phyloP scores from a whole-genome alignment of 2,888 invertebrate genomes.

The Conistra vaccinii region DNA sequence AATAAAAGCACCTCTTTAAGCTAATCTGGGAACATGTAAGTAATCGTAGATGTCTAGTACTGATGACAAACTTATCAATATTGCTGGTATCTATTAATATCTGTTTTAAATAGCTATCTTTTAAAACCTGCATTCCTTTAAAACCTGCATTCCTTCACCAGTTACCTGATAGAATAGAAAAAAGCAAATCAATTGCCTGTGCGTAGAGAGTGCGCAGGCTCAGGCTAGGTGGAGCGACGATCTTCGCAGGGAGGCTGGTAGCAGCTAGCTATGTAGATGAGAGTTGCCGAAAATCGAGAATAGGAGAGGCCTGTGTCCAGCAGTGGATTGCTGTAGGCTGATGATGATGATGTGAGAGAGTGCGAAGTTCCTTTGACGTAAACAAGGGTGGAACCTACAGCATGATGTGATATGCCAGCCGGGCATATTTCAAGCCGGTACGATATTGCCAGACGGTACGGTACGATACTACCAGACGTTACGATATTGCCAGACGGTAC shows the following conservation, averaged over 20 bases:
- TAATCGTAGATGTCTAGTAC: slow-evolving; percentile 30
- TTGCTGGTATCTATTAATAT: slow-evolving; percentile 22
- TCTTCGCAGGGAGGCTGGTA: background rate
- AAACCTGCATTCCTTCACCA: no score
- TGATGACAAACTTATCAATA: slow-evolving; percentile 28
- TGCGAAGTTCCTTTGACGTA: no score
- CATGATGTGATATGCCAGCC: background rate
- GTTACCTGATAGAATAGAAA: slow-evolving; percentile 1
- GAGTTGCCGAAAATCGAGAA: background rate
- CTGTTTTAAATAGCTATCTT: background rate
- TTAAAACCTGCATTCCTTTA: slow-evolving; percentile 23
- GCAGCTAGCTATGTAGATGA: background rate
- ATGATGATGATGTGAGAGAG: no score
- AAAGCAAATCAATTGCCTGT: no score
- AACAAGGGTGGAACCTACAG: background rate
- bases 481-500: no score
- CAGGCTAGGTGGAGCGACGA: background rate
- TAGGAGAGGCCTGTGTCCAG: background rate
- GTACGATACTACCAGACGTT: no score
- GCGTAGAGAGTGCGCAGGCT: background rate
- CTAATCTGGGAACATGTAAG: slow-evolving; percentile 11
- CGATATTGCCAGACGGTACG: no score
- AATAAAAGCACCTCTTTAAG: background rate
- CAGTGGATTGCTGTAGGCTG: background rate
- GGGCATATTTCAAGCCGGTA: background rate